Evolutionary conservation across 1,140 invertebrate species (phyloP).

Genomic region (Cyphomyrmex costatus): DNA sequence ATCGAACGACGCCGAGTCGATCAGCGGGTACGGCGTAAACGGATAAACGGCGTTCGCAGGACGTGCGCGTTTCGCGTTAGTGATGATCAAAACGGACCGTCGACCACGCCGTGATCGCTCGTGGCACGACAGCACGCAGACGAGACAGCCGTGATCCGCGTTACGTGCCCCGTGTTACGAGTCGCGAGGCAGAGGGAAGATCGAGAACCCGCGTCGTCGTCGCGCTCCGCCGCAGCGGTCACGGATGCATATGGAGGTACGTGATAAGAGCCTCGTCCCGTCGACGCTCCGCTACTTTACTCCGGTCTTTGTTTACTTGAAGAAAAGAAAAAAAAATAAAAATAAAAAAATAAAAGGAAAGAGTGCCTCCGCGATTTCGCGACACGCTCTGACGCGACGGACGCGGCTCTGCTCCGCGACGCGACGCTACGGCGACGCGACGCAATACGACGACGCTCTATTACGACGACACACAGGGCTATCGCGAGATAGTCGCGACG

Average conservation of each 20-base stretch:
- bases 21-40: conserved; percentile 79
- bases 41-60: conserved; percentile 76
- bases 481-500: background rate
- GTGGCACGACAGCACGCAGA: conserved; percentile 81
- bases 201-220: conserved; percentile 77
- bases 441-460: background rate
- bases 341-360: too few relatives aligned
- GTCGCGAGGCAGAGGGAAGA: conserved; percentile 70
- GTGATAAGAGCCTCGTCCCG: conserved; percentile 60
- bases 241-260: conserved; percentile 86
- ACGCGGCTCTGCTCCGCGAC: too few relatives aligned
- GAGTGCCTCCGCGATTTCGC: background rate
- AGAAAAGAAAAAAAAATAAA: too few relatives aligned
- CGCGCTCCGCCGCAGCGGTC: conserved; percentile 79
- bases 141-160: conserved; percentile 83
- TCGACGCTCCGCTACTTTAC: background rate
- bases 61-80: conserved; percentile 79
- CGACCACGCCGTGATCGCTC: conserved; percentile 76
- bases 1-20: conserved; percentile 84
- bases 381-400: background rate
- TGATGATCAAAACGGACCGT: conserved; percentile 84
- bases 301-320: conserved; percentile 29
- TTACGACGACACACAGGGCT: background rate
- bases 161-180: conserved; percentile 70
- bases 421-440: background rate